Conservation (phyloP, 2,888 invertebrate genomes). For the Melanostoma mellinum region DNA sequence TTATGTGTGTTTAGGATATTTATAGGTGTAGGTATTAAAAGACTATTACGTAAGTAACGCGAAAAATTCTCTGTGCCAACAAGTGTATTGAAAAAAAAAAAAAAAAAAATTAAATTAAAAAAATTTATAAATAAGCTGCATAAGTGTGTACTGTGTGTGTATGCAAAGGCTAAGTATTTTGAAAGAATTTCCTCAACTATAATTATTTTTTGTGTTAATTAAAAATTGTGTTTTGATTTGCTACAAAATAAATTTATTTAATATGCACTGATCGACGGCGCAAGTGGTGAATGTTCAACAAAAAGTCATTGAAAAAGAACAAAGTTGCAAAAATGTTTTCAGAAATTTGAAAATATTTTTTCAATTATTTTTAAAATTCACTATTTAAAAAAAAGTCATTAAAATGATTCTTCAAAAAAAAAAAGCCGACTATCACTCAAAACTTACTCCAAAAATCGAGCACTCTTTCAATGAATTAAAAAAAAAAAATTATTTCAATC, state of each 20-base stretch:
- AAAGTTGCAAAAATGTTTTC: not conserved
- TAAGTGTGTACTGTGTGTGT: not conserved
- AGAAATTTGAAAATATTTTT: not conserved
- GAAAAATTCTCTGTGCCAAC: slow-evolving; percentile 44
- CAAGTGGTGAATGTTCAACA: too few species aligned
- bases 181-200: too few species aligned
- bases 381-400: not conserved
- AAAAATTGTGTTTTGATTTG: too few species aligned
- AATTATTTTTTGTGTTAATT: too few species aligned
- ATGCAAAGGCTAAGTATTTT: not conserved
- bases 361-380: not conserved
- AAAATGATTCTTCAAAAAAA: not conserved
- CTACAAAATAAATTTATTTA: too few species aligned
- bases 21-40: slow-evolving; percentile 35
- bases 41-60: slow-evolving; percentile 62
- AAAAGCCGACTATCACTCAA: not conserved
- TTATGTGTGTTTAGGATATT: slow-evolving; percentile 35
- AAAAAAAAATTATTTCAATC: slow-evolving; percentile 21
- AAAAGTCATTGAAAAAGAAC: too few species aligned
- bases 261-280: too few species aligned
- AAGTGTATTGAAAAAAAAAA: slow-evolving; percentile 31
- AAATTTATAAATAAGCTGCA: too few species aligned
- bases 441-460: slow-evolving; percentile 50
- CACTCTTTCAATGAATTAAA: slow-evolving; percentile 22
- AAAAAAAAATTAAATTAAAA: slow-evolving; percentile 19